Conservation (phyloP, 2,113 vertebrate species). For the Oreocharis arfaki region DNA sequence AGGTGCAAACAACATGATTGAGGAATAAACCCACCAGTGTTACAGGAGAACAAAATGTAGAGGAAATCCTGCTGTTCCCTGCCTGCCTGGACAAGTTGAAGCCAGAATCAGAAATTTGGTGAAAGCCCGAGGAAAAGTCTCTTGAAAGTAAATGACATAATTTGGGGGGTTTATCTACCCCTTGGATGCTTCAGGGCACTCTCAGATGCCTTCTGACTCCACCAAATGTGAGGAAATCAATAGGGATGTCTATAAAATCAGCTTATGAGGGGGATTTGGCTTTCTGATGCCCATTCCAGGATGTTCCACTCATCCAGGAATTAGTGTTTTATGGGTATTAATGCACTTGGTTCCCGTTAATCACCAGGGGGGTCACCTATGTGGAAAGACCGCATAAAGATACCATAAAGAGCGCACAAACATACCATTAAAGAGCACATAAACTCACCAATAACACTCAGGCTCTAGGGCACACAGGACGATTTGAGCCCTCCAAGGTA, state of each 20-base stretch:
- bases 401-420: neutral
- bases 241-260: neutral
- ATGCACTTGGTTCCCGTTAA: neutral
- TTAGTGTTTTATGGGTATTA: neutral
- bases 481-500: neutral
- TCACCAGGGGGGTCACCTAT: neutral
- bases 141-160: neutral
- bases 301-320: neutral
- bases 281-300: neutral
- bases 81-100: neutral
- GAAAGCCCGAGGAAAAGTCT: neutral
- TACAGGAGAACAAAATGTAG: neutral
- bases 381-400: neutral
- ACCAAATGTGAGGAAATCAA: neutral
- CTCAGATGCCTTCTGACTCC: too few species aligned
- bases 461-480: neutral
- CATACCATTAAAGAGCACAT: neutral
- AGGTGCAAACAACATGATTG: rapidly evolving
- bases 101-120: neutral
- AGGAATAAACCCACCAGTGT: neutral
- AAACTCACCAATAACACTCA: neutral
- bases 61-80: neutral
- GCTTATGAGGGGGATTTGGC: neutral
- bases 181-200: neutral
- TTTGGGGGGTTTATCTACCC: neutral